Percentiles rank a stretch among this genome's conserved stretches.
phyloP scores from a whole-genome alignment of 64 coral and sea anemone species.

The Platygyra sinensis region DNA sequence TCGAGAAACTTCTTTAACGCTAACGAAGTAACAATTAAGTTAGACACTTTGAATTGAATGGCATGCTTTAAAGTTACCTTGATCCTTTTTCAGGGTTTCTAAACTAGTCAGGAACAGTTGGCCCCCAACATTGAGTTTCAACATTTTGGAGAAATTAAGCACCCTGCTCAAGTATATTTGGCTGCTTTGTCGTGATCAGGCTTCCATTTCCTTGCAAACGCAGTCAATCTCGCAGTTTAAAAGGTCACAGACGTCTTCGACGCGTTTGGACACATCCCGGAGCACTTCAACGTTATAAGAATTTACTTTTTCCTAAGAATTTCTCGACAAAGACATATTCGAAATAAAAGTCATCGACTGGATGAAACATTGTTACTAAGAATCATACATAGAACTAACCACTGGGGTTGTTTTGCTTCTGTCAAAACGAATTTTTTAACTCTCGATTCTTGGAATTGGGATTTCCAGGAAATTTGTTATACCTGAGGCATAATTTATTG shows the following conservation, averaged over 20 bases:
- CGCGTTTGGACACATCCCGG: not conserved
- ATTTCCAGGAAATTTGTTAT: too few relatives aligned
- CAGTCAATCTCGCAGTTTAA: constrained; percentile 18
- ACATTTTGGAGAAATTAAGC: constrained; percentile 9
- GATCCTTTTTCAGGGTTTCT: constrained; percentile 52
- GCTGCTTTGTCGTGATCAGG: not conserved
- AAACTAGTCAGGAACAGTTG: constrained; percentile 32
- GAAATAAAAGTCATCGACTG: too few relatives aligned
- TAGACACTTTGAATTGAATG: not conserved
- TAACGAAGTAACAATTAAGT: too few relatives aligned
- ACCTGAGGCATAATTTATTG: too few relatives aligned
- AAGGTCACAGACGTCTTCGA: constrained; percentile 18
- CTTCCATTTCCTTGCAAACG: constrained; percentile 35
- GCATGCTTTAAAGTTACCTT: not conserved
- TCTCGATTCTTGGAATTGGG: too few relatives aligned
- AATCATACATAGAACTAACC: not conserved
- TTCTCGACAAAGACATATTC: not conserved
- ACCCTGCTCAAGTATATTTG: constrained; percentile 17
- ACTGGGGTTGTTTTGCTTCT: too few relatives aligned
- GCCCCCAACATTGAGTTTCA: constrained; percentile 60
- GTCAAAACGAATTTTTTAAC: too few relatives aligned
- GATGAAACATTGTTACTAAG: too few relatives aligned
- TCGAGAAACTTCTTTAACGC: too few relatives aligned
- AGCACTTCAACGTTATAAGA: not conserved
- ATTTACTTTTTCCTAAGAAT: not conserved